Base-by-base conservation (phyloP, 2,888 invertebrate genomes). In the Antitype chi region DNA sequence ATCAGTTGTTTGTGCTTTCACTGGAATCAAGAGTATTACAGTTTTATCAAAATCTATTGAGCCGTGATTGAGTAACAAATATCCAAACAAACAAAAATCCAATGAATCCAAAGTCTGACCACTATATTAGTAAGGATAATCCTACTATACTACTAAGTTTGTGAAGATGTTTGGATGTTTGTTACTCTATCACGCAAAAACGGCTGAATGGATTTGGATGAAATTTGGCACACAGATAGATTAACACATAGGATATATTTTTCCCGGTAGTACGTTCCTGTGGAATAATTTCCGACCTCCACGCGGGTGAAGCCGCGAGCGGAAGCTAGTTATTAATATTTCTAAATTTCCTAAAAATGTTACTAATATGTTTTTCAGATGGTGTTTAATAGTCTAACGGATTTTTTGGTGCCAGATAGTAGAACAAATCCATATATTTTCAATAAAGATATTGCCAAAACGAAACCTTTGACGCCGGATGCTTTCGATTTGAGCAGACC, bases 371-470 rank as follows among this genome's bases (percentile, higher is more conserved):
- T 76, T 77, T 93, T 92, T 76, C 93, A 95, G 95, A 89, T 92
- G 80, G 91, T 93, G 88, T 91, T 93, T 52, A 93, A 93, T 79
- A 94, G 92, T 83, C 91, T 93, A 74, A 90, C 93, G 8, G 94
- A 95, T 71, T 89, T 95, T 53, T 86, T 95, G 59, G 82, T 94
- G 81, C 92, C 93, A 20, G 93, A 93, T 68, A 92, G 80, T 69
- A 89, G 89, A 85, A 75, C 91, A 76, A 93, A 90, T 80, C 86
- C 93, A 2, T 94, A 90, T 80, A 76, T 92, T 70, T 94, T 92
- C 85, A 93, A 92, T 77, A 91, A 86, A 78, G 91, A 93, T 68
- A 78, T 91, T 38, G 90, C 87, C 73, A 91, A 91, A 84, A 67
- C 87, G 6, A 92, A 92, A 87, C 60, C 91, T 3, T 92, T 90